phyloP scores from a whole-genome alignment of 2,797 vertebrate genomes.

The Thamnophis elegans region DNA sequence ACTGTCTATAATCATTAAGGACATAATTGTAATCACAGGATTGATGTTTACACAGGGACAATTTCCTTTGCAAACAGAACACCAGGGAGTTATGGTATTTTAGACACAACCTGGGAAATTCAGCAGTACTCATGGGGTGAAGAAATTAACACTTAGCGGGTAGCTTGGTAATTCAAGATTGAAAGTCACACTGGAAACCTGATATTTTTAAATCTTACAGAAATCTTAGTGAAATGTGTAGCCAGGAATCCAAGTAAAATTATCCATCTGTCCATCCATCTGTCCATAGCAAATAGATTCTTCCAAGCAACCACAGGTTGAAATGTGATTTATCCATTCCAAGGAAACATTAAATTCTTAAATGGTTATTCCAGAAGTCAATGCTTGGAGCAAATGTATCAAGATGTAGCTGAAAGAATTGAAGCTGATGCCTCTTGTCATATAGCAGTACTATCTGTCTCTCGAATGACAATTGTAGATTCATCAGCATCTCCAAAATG shows the following conservation, averaged over 20 bases:
- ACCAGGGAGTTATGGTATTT: background rate
- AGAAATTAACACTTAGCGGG: constrained; percentile 5
- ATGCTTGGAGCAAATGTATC: background rate
- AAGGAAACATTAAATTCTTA: background rate
- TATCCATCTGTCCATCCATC: background rate
- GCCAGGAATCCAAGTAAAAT: background rate
- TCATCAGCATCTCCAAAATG: background rate
- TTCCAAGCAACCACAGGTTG: background rate
- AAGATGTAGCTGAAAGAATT: background rate
- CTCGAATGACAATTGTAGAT: background rate
- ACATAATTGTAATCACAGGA: background rate
- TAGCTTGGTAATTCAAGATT: background rate
- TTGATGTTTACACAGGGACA: background rate
- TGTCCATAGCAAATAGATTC: background rate
- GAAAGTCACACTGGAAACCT: background rate
- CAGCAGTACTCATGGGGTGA: background rate
- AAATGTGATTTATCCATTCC: background rate
- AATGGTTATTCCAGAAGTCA: background rate
- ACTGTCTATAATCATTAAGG: background rate
- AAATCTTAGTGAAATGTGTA: background rate
- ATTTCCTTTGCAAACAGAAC: background rate
- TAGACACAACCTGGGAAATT: background rate
- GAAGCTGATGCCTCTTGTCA: background rate
- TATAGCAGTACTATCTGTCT: background rate
- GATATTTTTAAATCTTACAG: background rate